These are phyloP conservation scores for Pachydiplax longipennis DNA, from an alignment of 2,888 invertebrate species.

Conservation along the genomic window DNA sequence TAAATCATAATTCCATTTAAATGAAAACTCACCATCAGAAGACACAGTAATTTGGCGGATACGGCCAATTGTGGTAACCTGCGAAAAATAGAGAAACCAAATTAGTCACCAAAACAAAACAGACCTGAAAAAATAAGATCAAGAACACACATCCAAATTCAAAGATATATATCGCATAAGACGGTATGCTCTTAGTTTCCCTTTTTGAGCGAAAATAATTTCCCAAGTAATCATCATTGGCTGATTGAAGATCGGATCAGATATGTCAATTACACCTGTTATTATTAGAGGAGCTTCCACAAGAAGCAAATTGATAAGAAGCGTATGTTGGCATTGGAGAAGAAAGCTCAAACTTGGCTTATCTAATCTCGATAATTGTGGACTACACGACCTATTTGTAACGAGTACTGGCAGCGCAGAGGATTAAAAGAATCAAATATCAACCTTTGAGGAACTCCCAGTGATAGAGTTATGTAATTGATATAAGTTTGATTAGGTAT, in stretches of 20 bases:
- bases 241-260: not conserved
- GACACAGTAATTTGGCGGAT: constrained; percentile 90
- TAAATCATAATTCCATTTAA: no score
- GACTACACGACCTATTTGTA: not conserved
- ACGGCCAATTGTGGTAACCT: constrained; percentile 91
- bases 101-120: not conserved
- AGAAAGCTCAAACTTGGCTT: not conserved
- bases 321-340: not conserved
- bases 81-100: constrained; percentile 59
- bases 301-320: not conserved
- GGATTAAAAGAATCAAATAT: not conserved
- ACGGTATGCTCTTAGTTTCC: not conserved
- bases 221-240: not conserved
- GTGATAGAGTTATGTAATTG: no score
- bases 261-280: not conserved
- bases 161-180: not conserved
- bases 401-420: not conserved
- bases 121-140: not conserved
- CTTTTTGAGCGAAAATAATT: not conserved
- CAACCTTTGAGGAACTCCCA: no score
- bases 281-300: not conserved
- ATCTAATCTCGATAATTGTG: not conserved
- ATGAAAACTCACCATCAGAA: constrained; percentile 78
- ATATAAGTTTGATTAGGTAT: no score
- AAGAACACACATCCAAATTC: not conserved